Base-by-base conservation (phyloP, 2,113 vertebrate genomes). In the Gymnocephalus cernua region DNA sequence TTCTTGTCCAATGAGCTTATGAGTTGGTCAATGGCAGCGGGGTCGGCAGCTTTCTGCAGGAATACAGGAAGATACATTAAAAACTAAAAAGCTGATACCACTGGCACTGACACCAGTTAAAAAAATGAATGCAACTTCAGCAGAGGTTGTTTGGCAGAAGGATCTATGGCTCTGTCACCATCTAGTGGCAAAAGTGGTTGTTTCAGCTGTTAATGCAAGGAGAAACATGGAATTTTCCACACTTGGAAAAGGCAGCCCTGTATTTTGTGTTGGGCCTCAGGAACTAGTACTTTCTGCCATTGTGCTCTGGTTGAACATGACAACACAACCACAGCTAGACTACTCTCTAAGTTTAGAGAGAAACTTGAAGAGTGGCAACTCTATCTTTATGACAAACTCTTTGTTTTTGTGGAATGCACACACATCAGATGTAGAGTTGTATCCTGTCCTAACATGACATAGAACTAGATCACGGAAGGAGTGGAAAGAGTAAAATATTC, bases 1-100 rank as follows among this genome's bases (percentile, higher is more conserved):
- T 94, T 90, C 35, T 87, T 75, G 77, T 95, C 93, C 87, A 94
- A 47, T 75, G 93, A 94, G 45, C 79, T 83, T 93, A 94, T 90
- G 1, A 93, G 91, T 32, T 88, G 82, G 59, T 93, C 88, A 48
- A 79, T 72, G 80, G 75, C 91, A 29, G 82, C 67, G 21, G 91
- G 79, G 68, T 94, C 91, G 0, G 53, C 83, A n/a, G 89, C 71
- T 19, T 90, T 91, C 94, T 94, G 86, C 63, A 83, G 50, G 59
- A 74, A 83, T 81, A 79, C 68, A 86, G 54, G 38, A 80, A 79
- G 32, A 66, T 11, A 56, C 23, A 54, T 84, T 6, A 74, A 53
- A 68, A 32, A 9, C 6, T 6, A 0, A 18, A n/a, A 5, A 80
- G 53, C 25, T 53, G 73, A 83, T 53, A 74, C 80, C 78, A 73